Evolutionary conservation across 2,797 vertebrate genomes (phyloP).

Genomic region (Vespertilio murinus): DNA sequence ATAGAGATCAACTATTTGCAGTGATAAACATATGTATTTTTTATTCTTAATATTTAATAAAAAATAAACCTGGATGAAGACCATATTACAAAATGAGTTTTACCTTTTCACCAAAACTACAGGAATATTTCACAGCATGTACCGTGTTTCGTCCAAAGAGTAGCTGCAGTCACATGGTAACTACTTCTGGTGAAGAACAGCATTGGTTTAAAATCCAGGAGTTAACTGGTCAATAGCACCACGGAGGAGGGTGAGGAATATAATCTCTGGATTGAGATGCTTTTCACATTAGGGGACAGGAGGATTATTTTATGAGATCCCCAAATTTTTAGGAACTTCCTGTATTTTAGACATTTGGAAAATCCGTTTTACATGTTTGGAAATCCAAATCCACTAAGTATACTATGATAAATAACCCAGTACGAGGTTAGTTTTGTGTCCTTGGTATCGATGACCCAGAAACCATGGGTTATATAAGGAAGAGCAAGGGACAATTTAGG

Average conservation of each 20-base stretch:
- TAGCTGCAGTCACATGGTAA: background rate
- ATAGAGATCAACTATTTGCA: too few relatives aligned
- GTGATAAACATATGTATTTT: background rate
- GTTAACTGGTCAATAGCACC: background rate
- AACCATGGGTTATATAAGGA: slow-evolving; percentile 13
- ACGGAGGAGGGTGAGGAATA: background rate
- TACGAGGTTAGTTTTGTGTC: background rate
- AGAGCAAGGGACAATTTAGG: slow-evolving; percentile 16
- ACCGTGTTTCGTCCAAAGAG: slow-evolving; percentile 10
- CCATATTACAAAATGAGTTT: slow-evolving; percentile 3
- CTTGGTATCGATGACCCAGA: slow-evolving; percentile 18
- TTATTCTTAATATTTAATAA: slow-evolving; percentile 35
- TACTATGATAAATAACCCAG: background rate
- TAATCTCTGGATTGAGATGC: background rate
- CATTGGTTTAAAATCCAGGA: background rate
- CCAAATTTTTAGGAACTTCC: slow-evolving; percentile 6
- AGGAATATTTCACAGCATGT: background rate
- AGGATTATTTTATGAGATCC: background rate
- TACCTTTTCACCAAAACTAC: slow-evolving; percentile 27
- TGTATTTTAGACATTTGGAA: slow-evolving; percentile 32
- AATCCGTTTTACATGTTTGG: slow-evolving; percentile 18
- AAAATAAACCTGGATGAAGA: slow-evolving; percentile 35
- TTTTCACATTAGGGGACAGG: background rate
- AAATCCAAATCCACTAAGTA: slow-evolving; percentile 34
- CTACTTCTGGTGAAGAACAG: background rate